These are phyloP conservation scores for Spodoptera frugiperda DNA, from an alignment of 1,140 invertebrate species.

Conservation along the genomic window DNA sequence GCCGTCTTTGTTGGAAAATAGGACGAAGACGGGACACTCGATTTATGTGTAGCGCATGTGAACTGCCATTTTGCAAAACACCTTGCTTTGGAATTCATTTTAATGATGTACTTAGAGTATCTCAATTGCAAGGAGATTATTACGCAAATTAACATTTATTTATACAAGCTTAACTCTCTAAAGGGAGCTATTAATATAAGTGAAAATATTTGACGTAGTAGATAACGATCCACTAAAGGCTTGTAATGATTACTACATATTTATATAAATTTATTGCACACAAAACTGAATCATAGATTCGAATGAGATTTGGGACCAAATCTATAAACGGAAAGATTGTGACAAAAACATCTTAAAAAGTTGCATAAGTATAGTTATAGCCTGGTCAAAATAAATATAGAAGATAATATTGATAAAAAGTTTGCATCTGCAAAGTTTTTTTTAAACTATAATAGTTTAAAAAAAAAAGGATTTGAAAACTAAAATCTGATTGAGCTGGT, in stretches of 20 bases:
- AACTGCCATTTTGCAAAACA: slow-evolving; percentile 83
- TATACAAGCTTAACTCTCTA: slow-evolving; percentile 26
- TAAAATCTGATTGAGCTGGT: too few species aligned
- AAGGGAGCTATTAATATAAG: slow-evolving; percentile 28
- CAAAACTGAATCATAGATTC: slow-evolving; percentile 78
- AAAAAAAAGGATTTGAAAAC: too few species aligned
- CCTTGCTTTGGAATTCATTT: slow-evolving; percentile 85
- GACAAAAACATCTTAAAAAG: slow-evolving; percentile 5
- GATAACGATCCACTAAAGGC: slow-evolving; percentile 6
- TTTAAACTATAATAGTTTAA: too few species aligned
- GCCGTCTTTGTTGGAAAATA: slow-evolving; percentile 83
- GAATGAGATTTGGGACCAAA: slow-evolving; percentile 75
- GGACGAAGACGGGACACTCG: slow-evolving; percentile 82
- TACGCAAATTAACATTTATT: slow-evolving; percentile 69
- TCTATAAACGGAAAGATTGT: slow-evolving; percentile 48
- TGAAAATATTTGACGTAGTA: slow-evolving; percentile 22
- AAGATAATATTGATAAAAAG: too few species aligned
- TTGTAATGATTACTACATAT: slow-evolving; percentile 16
- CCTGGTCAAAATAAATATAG: too few species aligned
- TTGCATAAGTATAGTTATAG: slow-evolving; percentile 26
- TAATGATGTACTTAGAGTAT: slow-evolving; percentile 79
- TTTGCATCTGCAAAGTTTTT: too few species aligned
- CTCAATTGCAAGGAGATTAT: slow-evolving; percentile 80
- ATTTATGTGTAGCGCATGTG: slow-evolving; percentile 84
- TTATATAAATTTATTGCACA: slow-evolving; percentile 16